Conservation (phyloP, 2,113 vertebrate genomes). For the Lota lota region DNA sequence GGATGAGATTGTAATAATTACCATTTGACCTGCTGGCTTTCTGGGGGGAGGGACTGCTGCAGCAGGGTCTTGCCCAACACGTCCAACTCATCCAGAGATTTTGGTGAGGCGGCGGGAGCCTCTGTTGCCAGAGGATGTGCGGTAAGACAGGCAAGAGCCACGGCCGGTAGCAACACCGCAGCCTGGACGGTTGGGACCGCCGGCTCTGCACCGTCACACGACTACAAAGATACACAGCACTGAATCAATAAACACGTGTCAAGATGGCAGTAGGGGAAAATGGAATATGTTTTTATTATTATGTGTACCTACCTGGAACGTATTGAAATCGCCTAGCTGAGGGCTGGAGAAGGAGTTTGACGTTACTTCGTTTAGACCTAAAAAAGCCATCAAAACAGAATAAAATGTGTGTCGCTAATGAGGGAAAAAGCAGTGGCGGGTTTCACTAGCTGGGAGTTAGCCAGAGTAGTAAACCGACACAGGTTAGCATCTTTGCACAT, state of each 20-base stretch:
- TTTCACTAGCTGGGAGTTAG: too few species aligned
- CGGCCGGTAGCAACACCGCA: conserved; percentile 59
- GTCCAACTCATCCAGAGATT: conserved; percentile 88
- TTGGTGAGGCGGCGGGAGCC: conserved; percentile 53
- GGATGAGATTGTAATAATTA: conserved; percentile 46
- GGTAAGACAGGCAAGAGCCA: conserved; percentile 24
- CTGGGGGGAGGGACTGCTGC: conserved; percentile 91
- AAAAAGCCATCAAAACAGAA: neutral
- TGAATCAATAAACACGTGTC: neutral
- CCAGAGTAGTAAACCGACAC: too few species aligned
- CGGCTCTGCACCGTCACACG: conserved; percentile 73
- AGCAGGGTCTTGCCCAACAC: conserved; percentile 89
- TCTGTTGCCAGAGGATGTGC: conserved; percentile 31
- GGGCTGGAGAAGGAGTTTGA: conserved; percentile 56
- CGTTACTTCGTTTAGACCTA: conserved; percentile 83
- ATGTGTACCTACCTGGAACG: conserved; percentile 81
- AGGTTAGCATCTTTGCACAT: too few species aligned
- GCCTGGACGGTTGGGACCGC: conserved; percentile 35
- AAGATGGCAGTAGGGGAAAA: neutral
- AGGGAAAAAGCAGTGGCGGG: too few species aligned
- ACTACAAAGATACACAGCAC: conserved; percentile 58
- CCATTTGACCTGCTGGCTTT: conserved; percentile 92
- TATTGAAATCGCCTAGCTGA: conserved; percentile 79
- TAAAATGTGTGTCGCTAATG: neutral
- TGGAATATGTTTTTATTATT: neutral